Evolutionary conservation across 2,888 invertebrate species (phyloP).

Genomic region (Caenorhabditis auriculariae): DNA sequence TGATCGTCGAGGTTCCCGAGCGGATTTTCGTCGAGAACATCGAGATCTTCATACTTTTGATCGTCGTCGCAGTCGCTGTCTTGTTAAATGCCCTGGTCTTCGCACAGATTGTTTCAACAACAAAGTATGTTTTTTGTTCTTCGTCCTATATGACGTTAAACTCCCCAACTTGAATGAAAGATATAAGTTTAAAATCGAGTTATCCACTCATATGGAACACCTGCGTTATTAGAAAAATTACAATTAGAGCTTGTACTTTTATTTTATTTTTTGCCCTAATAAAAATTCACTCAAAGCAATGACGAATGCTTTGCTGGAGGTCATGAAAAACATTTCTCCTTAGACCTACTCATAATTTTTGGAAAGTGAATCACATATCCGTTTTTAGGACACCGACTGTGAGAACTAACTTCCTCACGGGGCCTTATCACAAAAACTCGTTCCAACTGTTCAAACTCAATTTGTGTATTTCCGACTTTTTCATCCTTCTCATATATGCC

Average conservation of each 20-base stretch:
- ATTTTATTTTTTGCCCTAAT: no score
- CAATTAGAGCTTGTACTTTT: no score
- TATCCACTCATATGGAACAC: background rate
- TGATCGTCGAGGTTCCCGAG: constrained; percentile 1
- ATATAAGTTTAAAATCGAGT: background rate
- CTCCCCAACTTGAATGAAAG: background rate
- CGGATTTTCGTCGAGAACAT: constrained; percentile 1
- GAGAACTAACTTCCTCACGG: constrained; percentile 33
- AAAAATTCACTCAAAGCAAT: no score
- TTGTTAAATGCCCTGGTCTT: constrained; percentile 1
- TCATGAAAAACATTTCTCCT: no score
- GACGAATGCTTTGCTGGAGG: no score
- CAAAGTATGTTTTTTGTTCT: background rate
- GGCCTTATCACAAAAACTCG: constrained; percentile 41
- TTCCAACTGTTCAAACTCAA: constrained; percentile 54
- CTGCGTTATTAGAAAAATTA: no score
- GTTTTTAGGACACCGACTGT: constrained; percentile 32
- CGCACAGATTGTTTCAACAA: background rate
- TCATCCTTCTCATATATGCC: constrained; percentile 51
- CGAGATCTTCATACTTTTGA: constrained; percentile 3
- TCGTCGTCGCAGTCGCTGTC: background rate
- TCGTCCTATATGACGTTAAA: background rate
- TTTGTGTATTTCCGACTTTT: constrained; percentile 51
- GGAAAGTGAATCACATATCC: no score
- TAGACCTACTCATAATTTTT: no score